Percentiles rank a stretch among this genome's conserved stretches.
Conservation (phyloP, 1,140 invertebrate species). For the Limonius californicus region DNA sequence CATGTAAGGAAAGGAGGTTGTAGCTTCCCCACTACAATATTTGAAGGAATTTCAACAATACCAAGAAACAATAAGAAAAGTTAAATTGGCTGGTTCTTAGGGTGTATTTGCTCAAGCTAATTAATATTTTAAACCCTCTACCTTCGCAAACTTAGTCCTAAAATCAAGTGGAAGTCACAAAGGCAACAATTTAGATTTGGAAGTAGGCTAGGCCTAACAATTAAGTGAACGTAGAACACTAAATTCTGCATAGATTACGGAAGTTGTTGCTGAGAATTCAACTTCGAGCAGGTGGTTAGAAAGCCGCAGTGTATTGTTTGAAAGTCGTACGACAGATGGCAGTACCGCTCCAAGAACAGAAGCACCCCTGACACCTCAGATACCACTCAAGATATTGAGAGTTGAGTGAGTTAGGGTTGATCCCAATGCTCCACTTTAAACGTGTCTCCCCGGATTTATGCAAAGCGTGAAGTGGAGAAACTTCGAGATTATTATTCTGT, state of each 20-base stretch:
- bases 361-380: not conserved
- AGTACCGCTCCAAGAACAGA: not conserved
- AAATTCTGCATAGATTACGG: not conserved
- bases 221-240: not conserved
- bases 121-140: no score
- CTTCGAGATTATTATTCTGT: slow-evolving; percentile 1
- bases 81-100: no score
- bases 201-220: no score
- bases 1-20: no score
- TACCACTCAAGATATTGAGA: not conserved
- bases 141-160: no score
- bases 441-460: not conserved
- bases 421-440: not conserved
- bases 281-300: not conserved
- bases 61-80: no score
- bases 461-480: not conserved
- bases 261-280: not conserved
- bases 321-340: not conserved
- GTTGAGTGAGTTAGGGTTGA: not conserved
- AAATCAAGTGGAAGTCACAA: no score
- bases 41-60: no score
- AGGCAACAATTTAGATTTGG: no score
- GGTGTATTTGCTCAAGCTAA: no score
- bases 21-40: no score
- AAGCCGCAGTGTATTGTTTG: not conserved